Percentiles rank a stretch among this genome's conserved stretches.
Evolutionary conservation across 2,797 vertebrate genomes (phyloP).

Genomic region (Paramormyrops hopkinsi): DNA sequence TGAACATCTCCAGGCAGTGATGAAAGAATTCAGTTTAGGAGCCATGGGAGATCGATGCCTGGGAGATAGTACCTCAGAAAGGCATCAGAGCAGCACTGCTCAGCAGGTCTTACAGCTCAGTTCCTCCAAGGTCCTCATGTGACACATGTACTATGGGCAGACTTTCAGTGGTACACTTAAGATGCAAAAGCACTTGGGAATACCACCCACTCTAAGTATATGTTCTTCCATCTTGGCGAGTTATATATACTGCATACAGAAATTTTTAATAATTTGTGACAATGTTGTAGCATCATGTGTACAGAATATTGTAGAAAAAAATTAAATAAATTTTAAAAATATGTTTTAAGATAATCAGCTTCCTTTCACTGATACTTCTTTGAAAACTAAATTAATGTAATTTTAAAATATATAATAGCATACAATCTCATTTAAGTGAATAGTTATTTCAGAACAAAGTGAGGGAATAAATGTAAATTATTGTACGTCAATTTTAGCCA

Average conservation of each 20-base stretch:
- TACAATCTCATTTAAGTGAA: background rate
- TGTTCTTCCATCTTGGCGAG: constrained; percentile 34
- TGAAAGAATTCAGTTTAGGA: constrained; percentile 61
- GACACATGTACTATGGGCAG: constrained; percentile 34
- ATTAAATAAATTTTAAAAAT: constrained; percentile 44
- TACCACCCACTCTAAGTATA: constrained; percentile 10
- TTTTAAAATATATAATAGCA: constrained; percentile 1
- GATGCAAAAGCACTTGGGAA: constrained; percentile 29
- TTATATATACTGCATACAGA: background rate
- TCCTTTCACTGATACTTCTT: constrained; percentile 30
- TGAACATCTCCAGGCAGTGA: constrained; percentile 50
- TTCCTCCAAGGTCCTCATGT: constrained; percentile 37
- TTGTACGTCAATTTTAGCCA: background rate
- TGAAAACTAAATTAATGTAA: background rate
- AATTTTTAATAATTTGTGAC: constrained; percentile 10
- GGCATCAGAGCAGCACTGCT: constrained; percentile 32
- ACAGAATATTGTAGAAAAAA: constrained; percentile 39
- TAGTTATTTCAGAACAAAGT: background rate
- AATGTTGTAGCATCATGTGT: constrained; percentile 25
- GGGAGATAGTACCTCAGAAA: constrained; percentile 40
- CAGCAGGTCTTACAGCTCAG: constrained; percentile 46
- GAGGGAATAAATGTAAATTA: background rate
- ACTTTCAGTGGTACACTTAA: constrained; percentile 19
- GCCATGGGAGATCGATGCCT: constrained; percentile 55
- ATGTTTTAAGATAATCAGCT: constrained; percentile 30